These are phyloP conservation scores for Meteorus cinctellus DNA, from an alignment of 2,888 invertebrate species.

Conservation along the genomic window DNA sequence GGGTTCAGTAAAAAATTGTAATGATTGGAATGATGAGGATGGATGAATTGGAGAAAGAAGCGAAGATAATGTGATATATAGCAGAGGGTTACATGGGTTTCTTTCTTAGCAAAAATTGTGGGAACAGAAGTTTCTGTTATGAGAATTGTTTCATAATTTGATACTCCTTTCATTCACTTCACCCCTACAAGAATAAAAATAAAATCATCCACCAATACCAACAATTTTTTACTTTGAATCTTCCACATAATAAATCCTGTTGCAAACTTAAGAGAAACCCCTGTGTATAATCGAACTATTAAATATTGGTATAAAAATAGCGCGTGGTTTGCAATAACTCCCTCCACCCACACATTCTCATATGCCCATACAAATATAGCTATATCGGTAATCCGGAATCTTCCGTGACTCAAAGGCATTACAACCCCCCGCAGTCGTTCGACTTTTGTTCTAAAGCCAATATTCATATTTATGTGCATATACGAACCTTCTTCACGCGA, in stretches of 20 bases:
- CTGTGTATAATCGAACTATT: not conserved
- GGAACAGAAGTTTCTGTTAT: too few relatives aligned
- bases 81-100: too few relatives aligned
- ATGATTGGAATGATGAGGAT: not conserved
- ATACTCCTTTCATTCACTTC: too few relatives aligned
- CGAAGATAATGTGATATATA: too few relatives aligned
- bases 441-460: constrained; percentile 49
- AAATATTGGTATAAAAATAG: constrained; percentile 27
- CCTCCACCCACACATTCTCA: not conserved
- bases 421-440: constrained; percentile 37
- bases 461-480: constrained; percentile 57
- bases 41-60: too few relatives aligned
- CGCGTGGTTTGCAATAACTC: not conserved
- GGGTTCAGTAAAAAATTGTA: not conserved
- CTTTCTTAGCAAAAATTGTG: too few relatives aligned
- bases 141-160: too few relatives aligned
- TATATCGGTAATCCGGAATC: constrained; percentile 52
- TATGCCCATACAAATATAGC: not conserved
- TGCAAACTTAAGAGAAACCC: too few relatives aligned
- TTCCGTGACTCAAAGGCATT: constrained; percentile 54
- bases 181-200: too few relatives aligned
- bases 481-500: constrained; percentile 32
- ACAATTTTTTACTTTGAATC: too few relatives aligned
- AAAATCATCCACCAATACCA: too few relatives aligned
- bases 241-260: too few relatives aligned